Evolutionary conservation across 2,797 vertebrate genomes (phyloP).

Genomic region (Masticophis lateralis): DNA sequence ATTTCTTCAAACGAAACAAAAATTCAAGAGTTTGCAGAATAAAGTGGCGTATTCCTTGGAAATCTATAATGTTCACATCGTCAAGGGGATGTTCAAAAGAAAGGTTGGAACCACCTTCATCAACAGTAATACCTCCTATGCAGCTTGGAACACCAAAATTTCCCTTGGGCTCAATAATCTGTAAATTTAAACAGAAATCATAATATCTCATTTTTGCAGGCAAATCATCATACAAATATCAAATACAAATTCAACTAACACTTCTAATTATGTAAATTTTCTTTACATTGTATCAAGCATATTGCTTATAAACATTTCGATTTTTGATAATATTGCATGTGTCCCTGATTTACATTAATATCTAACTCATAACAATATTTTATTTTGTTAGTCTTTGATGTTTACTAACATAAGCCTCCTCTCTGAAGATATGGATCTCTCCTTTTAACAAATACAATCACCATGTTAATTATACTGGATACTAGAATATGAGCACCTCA

Average conservation of each 20-base stretch:
- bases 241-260: neutral
- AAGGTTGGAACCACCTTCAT: constrained; percentile 79
- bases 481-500: neutral
- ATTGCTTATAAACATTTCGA: neutral
- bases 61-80: constrained; percentile 79
- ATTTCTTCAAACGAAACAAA: constrained; percentile 82
- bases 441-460: neutral
- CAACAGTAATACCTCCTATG: constrained; percentile 73
- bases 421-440: neutral
- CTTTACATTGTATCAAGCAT: neutral
- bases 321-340: neutral
- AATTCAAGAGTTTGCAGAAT: constrained; percentile 84
- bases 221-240: neutral
- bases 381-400: neutral
- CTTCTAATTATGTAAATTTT: neutral
- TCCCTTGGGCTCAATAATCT: constrained; percentile 78
- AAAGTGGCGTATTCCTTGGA: constrained; percentile 81
- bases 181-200: constrained; percentile 26
- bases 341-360: neutral
- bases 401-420: neutral
- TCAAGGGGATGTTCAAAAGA: constrained; percentile 79
- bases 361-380: neutral
- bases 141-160: constrained; percentile 76
- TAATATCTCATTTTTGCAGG: neutral
- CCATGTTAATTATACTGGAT: neutral